Conservation (phyloP, 1,140 invertebrate species). For the Samia ricini region DNA sequence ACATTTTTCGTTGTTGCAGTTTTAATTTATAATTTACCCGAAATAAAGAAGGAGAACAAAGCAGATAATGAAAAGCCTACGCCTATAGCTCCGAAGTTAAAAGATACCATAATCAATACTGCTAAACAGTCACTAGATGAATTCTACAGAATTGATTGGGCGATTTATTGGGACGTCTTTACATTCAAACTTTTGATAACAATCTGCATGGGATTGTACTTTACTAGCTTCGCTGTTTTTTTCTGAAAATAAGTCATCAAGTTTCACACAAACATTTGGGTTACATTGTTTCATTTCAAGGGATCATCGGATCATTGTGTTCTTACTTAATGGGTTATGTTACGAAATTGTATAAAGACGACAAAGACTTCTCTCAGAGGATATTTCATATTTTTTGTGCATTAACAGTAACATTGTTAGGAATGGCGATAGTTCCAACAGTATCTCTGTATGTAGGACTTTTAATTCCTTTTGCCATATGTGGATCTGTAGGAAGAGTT, state of each 20-base stretch:
- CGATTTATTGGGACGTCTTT: constrained; percentile 70
- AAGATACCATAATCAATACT: constrained; percentile 29
- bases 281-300: constrained; percentile 77
- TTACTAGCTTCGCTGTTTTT: constrained; percentile 67
- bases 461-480: constrained; percentile 57
- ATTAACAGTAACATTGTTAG: constrained; percentile 48
- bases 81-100: constrained; percentile 8
- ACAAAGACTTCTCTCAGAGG: constrained; percentile 45
- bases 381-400: constrained; percentile 59
- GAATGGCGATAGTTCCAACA: constrained; percentile 35
- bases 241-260: constrained; percentile 65
- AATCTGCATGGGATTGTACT: constrained; percentile 65
- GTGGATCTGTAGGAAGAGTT: constrained; percentile 57
- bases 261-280: constrained; percentile 71
- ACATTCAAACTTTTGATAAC: constrained; percentile 60
- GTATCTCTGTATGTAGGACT: constrained; percentile 50
- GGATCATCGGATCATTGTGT: constrained; percentile 59
- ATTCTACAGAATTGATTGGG: constrained; percentile 67
- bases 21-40: constrained; percentile 7
- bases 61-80: not conserved
- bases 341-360: constrained; percentile 54
- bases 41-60: constrained; percentile 16
- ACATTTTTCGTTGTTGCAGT: constrained; percentile 5
- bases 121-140: constrained; percentile 52
- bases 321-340: constrained; percentile 64